Evolutionary conservation across 2,113 vertebrate genomes (phyloP).

Genomic region (Nesoenas mayeri): DNA sequence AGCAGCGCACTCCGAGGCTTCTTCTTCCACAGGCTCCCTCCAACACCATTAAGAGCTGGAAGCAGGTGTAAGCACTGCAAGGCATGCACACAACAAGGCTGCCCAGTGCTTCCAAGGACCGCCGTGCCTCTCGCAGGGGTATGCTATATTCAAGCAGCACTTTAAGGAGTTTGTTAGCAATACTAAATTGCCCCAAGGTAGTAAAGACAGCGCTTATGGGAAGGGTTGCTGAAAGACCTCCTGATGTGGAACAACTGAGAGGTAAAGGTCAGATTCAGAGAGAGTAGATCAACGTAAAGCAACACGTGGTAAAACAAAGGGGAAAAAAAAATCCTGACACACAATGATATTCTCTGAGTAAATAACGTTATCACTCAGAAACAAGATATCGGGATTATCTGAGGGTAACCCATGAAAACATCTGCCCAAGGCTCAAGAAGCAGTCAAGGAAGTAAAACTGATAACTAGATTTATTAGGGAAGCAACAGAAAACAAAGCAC

Average conservation of each 20-base stretch:
- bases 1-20: background rate
- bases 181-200: rapidly evolving
- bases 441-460: background rate
- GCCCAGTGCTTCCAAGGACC: background rate
- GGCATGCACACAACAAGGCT: background rate
- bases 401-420: background rate
- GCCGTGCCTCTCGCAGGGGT: rapidly evolving
- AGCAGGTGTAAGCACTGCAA: background rate
- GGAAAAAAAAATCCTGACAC: background rate
- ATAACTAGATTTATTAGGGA: background rate
- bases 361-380: background rate
- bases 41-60: background rate
- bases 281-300: background rate
- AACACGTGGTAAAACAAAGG: background rate
- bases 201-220: background rate
- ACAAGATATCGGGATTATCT: background rate
- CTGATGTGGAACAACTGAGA: background rate
- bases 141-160: background rate
- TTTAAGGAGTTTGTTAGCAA: background rate
- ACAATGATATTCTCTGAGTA: background rate
- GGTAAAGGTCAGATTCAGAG: background rate
- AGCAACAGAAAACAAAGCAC: background rate
- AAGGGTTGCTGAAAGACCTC: background rate
- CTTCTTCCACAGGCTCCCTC: background rate
- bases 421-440: background rate